Evolutionary conservation across 1,140 invertebrate species (phyloP).

Genomic region (Drosophila sturtevanti): DNA sequence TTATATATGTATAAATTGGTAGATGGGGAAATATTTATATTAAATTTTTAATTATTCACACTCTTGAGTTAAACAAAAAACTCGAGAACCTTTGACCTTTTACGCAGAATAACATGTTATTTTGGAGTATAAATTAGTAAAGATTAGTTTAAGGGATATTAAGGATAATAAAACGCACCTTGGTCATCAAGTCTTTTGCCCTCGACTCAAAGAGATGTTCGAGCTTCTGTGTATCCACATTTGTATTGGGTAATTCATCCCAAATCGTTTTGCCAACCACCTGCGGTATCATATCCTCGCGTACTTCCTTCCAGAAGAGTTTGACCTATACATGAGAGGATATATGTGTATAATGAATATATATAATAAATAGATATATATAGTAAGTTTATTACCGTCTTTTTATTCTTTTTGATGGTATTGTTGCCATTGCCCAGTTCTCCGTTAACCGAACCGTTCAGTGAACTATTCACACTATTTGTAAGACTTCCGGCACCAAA

Average conservation of each 20-base stretch:
- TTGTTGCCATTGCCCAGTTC: slow-evolving; percentile 77
- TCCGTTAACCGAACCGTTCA: slow-evolving; percentile 81
- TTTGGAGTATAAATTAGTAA: not conserved
- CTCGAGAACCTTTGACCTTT: slow-evolving; percentile 45
- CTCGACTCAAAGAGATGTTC: slow-evolving; percentile 98
- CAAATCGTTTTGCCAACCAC: slow-evolving; percentile 92
- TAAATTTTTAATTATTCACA: slow-evolving; percentile 52
- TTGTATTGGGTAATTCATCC: slow-evolving; percentile 94
- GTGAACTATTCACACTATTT: slow-evolving; percentile 76
- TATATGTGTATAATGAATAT: too few relatives aligned
- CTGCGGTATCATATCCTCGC: slow-evolving; percentile 91
- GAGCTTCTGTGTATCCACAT: slow-evolving; percentile 95
- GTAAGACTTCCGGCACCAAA: slow-evolving; percentile 60
- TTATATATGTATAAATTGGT: not conserved
- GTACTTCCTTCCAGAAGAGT: slow-evolving; percentile 98
- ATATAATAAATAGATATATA: too few relatives aligned
- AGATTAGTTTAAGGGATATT: not conserved
- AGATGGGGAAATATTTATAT: slow-evolving; percentile 17
- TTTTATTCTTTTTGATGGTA: slow-evolving; percentile 93
- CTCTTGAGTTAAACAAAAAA: slow-evolving; percentile 22
- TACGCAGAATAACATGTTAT: slow-evolving; percentile 13
- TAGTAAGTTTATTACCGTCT: too few relatives aligned
- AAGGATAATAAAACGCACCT: slow-evolving; percentile 86
- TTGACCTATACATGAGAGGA: slow-evolving; percentile 91
- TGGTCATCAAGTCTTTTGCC: slow-evolving; percentile 96